Base-by-base conservation (phyloP, 1,140 invertebrate species). In the Tribolium madens region DNA sequence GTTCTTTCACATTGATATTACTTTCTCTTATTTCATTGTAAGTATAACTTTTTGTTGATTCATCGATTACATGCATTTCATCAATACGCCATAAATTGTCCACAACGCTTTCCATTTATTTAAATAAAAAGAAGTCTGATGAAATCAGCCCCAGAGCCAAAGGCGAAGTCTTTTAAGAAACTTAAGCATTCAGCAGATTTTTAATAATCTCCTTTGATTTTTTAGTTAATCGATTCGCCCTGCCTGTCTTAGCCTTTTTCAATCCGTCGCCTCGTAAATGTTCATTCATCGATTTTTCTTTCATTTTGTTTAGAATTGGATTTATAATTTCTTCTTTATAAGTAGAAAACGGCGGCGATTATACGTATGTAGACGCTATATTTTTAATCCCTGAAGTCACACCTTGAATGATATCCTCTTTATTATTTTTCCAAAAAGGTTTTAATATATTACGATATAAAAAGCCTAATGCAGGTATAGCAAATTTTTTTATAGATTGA, bases 21-120 rank as follows among this genome's bases (percentile, higher is more conserved):
- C 33, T 75, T 75, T 75, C 73, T 75, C 73, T 68, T 75, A 68
- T 75, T 75, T 75, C 73, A 75, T 68, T 69, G 73, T 75, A 75
- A 75, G 73, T 75, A 69, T 75, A 75, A 75, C 13, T 75, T 75
- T 75, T 75, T 60, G 70, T 72, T 72, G 70, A 72, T 72, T 72
- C 42, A 72, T 72, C 70, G 18, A 18, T 47, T 72, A 47, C 47
- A 48, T 13, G 70, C 42, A 72, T 47, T 72, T 72, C 70, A 72
- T 47, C 36, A 72, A 72, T 72, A 72, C 70, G 70, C 70, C 70
- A 72, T 72, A 72, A 72, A 72, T 72, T 48, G 70, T 48, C n/a
- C 70, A 68, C 60, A 72, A 75, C 73, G 21, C 10, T 68, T 75
- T 75, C 73, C 57, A 75, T 75, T 75, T 75, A 75, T 75, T 75